Base-by-base conservation (phyloP, 2,888 invertebrate species). In the Erpobdella octoculata region DNA sequence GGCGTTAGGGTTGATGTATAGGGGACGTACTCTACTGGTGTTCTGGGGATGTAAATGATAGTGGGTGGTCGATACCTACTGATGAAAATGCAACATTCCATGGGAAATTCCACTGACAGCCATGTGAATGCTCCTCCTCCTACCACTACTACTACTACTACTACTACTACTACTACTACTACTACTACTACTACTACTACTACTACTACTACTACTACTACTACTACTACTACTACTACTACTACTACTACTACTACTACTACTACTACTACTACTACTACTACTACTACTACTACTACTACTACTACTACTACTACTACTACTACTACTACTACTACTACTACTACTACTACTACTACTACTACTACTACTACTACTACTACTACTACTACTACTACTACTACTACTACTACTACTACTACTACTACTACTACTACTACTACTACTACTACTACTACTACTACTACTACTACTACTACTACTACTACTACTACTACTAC, bases 281-380 rank as follows among this genome's bases (percentile, higher is more conserved):
- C 18, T 41, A 12, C 12, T 12, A 41, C 46, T 12, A 41, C 12
- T 41, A 41, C 12, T 12, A 12, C 18, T 58, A 58, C 59, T 58
- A 58, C 59, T 58, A 58, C 59, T 58, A 58, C 59, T 58, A 58
- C 59, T 58, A 58, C 59, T 58, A 58, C 59, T 58, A 58, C 59
- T 58, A 12, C 59, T 58, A 58, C 59, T 58, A 58, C 59, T 58
- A 58, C 59, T 58, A 58, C 59, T 58, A 58, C 59, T 58, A 58
- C 59, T 58, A 58, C n/a, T 58, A 58, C 59, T 58, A 58, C 59
- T 58, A 58, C 59, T 58, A 58, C 59, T 58, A 58, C 59, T 58
- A 58, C 59, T 58, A 58, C 59, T 58, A 58, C 59, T 58, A 58
- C 59, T 58, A 58, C 59, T 58, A 58, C 59, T 58, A 58, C 59